These are phyloP conservation scores for Xanthorhoe designata DNA, from an alignment of 2,888 invertebrate species.

Conservation along the genomic window DNA sequence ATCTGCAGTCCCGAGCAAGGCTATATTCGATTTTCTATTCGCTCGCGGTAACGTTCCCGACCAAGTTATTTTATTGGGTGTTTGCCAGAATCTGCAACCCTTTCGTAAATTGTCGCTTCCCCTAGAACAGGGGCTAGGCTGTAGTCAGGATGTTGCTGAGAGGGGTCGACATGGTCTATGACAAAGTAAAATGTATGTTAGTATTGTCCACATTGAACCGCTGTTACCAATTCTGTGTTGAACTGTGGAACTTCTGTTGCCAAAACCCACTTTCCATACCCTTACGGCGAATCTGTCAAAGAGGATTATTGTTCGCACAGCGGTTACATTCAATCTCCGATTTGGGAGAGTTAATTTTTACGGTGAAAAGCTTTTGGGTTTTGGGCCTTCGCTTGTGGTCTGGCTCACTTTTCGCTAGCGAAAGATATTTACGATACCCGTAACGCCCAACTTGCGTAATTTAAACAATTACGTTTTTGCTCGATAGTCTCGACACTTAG, in stretches of 20 bases:
- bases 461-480: constrained; percentile 1
- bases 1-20: constrained; percentile 42
- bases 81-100: constrained; percentile 36
- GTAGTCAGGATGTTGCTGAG: constrained; percentile 1
- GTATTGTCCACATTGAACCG: not conserved
- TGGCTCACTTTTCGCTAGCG: constrained; percentile 15
- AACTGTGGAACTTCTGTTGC: not conserved
- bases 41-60: constrained; percentile 28
- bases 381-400: constrained; percentile 17
- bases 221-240: not conserved
- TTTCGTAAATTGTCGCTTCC: constrained; percentile 36
- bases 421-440: constrained; percentile 9
- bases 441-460: constrained; percentile 9
- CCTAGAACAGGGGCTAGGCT: constrained; percentile 9
- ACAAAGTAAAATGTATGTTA: not conserved
- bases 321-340: constrained; percentile 32
- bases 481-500: not conserved
- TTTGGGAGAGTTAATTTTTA: constrained; percentile 36
- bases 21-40: constrained; percentile 35
- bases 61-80: constrained; percentile 40
- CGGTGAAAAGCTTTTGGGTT: constrained; percentile 27
- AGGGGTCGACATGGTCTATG: not conserved
- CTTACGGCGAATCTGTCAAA: not conserved
- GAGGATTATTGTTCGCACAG: constrained; percentile 20
- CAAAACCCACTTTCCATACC: not conserved